Evolutionary conservation across 53 echinoderm and acorn worm genomes (phyloP).

Genomic region (Paelopatides confundens): DNA sequence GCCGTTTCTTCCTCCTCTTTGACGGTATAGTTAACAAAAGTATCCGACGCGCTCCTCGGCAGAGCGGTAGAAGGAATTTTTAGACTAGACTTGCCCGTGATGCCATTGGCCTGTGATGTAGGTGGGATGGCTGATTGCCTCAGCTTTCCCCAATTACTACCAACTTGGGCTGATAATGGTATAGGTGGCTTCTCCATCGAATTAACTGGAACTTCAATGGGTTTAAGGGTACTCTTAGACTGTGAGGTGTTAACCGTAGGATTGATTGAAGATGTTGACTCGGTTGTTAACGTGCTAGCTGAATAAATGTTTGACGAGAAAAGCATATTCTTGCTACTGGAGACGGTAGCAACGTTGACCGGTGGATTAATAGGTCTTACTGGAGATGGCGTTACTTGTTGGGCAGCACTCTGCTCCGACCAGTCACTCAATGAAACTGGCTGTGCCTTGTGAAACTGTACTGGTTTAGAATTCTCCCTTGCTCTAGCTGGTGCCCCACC

Average conservation of each 20-base stretch:
- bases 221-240: conserved; percentile 11
- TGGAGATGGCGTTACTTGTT: background rate
- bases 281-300: background rate
- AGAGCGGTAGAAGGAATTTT: conserved; percentile 82
- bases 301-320: conserved; percentile 19
- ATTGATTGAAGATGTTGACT: background rate
- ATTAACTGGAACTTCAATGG: conserved; percentile 19
- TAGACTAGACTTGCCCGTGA: conserved; percentile 63
- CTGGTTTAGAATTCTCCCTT: conserved; percentile 55
- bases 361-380: background rate
- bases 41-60: conserved; percentile 94
- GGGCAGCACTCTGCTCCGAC: conserved; percentile 3
- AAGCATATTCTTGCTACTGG: conserved; percentile 28
- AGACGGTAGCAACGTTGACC: conserved; percentile 37
- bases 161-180: conserved; percentile 1
- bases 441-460: conserved; percentile 65
- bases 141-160: background rate
- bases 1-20: conserved; percentile 89
- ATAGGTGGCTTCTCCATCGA: conserved; percentile 39
- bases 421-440: conserved; percentile 25
- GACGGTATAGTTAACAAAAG: conserved; percentile 93
- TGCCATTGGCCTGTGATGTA: conserved; percentile 60
- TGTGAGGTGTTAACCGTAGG: background rate
- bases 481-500: conserved; percentile 69
- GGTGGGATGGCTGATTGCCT: background rate